Base-by-base conservation (phyloP, 2,797 vertebrate species). In the Morelia viridis region DNA sequence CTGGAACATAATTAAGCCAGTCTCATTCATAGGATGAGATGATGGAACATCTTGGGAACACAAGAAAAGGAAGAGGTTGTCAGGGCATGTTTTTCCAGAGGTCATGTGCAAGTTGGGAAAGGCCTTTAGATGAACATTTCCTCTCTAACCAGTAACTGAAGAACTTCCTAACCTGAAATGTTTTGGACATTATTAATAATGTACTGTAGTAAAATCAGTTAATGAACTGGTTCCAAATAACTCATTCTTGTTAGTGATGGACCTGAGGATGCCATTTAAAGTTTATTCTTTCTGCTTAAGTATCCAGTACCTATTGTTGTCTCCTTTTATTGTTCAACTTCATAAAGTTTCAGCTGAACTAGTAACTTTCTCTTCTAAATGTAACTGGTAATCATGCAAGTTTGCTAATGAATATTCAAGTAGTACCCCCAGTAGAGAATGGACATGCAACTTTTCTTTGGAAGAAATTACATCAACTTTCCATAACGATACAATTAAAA, bases 231-330 rank as follows among this genome's bases (percentile, higher is more conserved):
- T 53, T 50, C 56, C 28, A 9, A 71, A 57, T 56, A 90, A 41
- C 24, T 41, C 5, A 15, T 87, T 68, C 10, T 46, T 11, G 9
- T 62, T 62, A 17, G 0, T 22, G 0, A 0, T 68, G 28, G 1
- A 2, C 64, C 41, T 0, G 2, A 53, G 62, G 50, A 24, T 46
- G 58, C 26, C 68, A 84, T 50, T 88, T 0, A 3, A 9, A 4
- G 0, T 1, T 11, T 64, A 0, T 26, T 41, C 2, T 89, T 89
- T 89, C 31, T 56, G 2, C 68, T 56, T 76, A 86, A 85, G 24
- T 8, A 24, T 22, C 5, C 11, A n/a, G 17, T 85, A n/a, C 53
- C 24, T 89, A 65, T 31, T 35, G 46, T 50, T 88, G 41, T 22
- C 60, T 35, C 12, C 50, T 53, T 31, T 50, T 60, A 87, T 35